These are phyloP conservation scores for Dissostichus mawsoni DNA, from an alignment of 2,113 vertebrate species.

Conservation along the genomic window DNA sequence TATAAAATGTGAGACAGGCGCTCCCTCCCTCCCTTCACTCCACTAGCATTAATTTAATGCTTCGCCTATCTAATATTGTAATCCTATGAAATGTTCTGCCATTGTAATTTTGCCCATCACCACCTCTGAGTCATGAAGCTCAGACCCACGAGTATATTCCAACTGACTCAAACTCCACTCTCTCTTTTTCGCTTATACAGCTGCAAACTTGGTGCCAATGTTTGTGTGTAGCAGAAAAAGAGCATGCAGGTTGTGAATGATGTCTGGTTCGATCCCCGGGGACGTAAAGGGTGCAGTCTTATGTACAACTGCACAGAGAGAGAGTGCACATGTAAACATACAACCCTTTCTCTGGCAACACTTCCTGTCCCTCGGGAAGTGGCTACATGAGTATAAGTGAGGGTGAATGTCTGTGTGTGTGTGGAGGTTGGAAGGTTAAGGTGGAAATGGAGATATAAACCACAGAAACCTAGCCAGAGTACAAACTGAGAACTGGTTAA, in stretches of 20 bases:
- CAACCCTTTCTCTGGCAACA: conserved; percentile 26
- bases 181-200: conserved; percentile 5
- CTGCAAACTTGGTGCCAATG: conserved; percentile 28
- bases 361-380: conserved; percentile 25
- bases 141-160: conserved; percentile 47
- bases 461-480: conserved; percentile 12
- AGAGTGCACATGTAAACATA: conserved; percentile 52
- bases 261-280: conserved; percentile 49
- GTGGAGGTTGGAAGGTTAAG: conserved; percentile 3
- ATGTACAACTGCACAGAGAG: conserved; percentile 28
- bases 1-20: conserved; percentile 44
- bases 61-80: conserved; percentile 73
- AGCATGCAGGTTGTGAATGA: conserved; percentile 37
- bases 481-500: conserved; percentile 24
- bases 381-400: conserved; percentile 31
- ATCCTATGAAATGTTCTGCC: conserved; percentile 63
- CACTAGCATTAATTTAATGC: conserved; percentile 76
- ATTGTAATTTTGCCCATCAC: conserved; percentile 73
- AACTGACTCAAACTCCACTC: conserved; percentile 30
- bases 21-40: conserved; percentile 38
- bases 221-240: not conserved
- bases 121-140: conserved; percentile 56
- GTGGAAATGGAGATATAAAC: conserved; percentile 29
- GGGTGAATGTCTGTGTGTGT: conserved; percentile 17
- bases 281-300: conserved; percentile 32